Base-by-base conservation (phyloP, 1,140 invertebrate genomes). In the Drosophila athabasca region DNA sequence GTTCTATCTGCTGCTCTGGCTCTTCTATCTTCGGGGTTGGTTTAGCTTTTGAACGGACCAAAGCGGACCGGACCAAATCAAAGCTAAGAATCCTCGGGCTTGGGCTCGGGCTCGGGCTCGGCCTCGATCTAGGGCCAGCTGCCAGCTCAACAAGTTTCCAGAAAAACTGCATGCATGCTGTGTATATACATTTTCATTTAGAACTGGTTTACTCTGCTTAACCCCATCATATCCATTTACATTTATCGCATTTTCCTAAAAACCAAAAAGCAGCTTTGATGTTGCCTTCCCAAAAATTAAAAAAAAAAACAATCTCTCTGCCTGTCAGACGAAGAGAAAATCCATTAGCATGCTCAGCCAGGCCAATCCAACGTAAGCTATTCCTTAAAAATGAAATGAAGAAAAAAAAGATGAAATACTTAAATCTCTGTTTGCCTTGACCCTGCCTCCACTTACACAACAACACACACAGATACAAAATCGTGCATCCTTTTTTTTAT, bases 381-480 rank as follows among this genome's bases (percentile, higher is more conserved):
- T 35, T 35, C 67, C 61, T 51, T 69, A 69, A 70, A 70, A 68
- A 13, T 39, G 11, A 39, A 39, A 48, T 17, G 41, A 17, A 48
- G n/a, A 45, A 45, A 57, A 35, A 22, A 39, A 35, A 53, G 17
- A 53, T 15, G n/a, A 57, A 58, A 55, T 76, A 87, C 72, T 58
- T 65, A 87, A 87, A 78, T 76, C 66, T 57, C 67, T 78, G 75
- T 82, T 87, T 81, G 77, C 83, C 82, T 87, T 87, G 82, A 87
- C 82, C 82, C 82, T 82, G 66, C 66, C 61, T 53, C 53, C 50
- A 75, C 41, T 59, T n/a, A 57, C 48, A 62, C 39, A 48, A 26
- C 5, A 0, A 57, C 29, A 59, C 22, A 17, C 39, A 19, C 41
- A 53, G 15, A 35, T 45, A 67, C 67, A 26, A 46, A 49, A 11